Percentiles rank a stretch among this genome's conserved stretches.
Conservation (phyloP, 2,797 vertebrate species). For the Mycteria americana region DNA sequence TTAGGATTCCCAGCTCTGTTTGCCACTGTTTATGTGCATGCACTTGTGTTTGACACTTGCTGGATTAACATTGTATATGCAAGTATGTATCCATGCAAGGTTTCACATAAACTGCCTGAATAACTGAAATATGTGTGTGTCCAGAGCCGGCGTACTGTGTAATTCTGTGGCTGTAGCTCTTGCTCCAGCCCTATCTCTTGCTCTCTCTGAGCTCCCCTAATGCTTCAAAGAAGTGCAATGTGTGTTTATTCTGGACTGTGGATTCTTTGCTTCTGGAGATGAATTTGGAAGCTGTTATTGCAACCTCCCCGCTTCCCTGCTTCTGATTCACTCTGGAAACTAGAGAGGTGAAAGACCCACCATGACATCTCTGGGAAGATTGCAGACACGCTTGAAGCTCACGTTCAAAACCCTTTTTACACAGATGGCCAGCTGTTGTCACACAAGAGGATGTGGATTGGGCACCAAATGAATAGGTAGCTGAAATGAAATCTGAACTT, state of each 20-base stretch:
- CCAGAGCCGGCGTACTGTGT: background rate
- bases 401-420: background rate
- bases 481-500: background rate
- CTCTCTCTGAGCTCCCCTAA: accelerated
- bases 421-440: background rate
- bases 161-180: background rate
- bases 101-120: background rate
- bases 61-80: background rate
- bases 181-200: background rate
- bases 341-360: background rate
- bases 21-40: background rate
- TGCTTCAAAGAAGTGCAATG: background rate
- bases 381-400: background rate
- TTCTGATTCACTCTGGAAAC: background rate
- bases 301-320: background rate
- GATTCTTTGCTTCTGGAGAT: background rate
- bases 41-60: background rate
- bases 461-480: background rate
- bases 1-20: background rate
- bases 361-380: background rate
- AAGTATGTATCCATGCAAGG: background rate
- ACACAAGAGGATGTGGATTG: background rate
- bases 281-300: background rate
- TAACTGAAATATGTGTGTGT: background rate
- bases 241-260: background rate